A percentile compares a stretch with the other conserved stretches of the same genome.
Evolutionary conservation across 2,797 vertebrate species (phyloP).

Genomic region (Eulemur rubriventer): DNA sequence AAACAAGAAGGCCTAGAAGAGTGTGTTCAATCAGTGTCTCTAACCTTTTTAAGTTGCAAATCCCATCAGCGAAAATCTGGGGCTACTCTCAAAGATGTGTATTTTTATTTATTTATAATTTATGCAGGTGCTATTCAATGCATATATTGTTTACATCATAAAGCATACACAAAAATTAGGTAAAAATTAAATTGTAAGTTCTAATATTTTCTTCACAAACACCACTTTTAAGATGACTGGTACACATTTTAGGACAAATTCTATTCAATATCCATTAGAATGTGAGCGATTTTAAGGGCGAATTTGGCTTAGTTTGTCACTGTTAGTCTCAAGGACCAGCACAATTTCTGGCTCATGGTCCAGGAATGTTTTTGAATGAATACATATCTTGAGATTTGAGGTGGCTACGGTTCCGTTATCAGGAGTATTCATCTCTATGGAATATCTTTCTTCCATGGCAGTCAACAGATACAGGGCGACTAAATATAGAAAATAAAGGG

Average conservation of each 20-base stretch:
- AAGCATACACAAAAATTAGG: background rate
- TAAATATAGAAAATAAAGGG: background rate
- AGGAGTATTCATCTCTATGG: background rate
- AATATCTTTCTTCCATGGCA: background rate
- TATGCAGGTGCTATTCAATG: background rate
- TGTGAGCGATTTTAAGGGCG: background rate
- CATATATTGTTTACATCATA: background rate
- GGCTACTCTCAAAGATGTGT: background rate
- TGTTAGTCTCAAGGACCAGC: background rate
- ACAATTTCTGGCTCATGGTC: background rate
- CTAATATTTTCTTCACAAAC: background rate
- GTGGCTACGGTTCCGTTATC: background rate
- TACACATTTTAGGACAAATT: slow-evolving; percentile 21
- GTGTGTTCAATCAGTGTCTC: rapidly evolving
- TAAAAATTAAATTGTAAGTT: background rate
- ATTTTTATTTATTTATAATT: slow-evolving; percentile 19
- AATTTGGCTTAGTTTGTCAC: background rate
- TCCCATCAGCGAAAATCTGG: background rate
- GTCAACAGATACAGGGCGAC: background rate
- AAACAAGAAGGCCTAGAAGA: background rate
- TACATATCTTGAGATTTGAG: background rate
- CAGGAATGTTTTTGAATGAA: background rate
- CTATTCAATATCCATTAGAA: background rate
- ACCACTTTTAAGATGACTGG: background rate
- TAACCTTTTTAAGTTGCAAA: background rate